Evolutionary conservation across 2,797 vertebrate genomes (phyloP).

Genomic region (Simalia tracyae): DNA sequence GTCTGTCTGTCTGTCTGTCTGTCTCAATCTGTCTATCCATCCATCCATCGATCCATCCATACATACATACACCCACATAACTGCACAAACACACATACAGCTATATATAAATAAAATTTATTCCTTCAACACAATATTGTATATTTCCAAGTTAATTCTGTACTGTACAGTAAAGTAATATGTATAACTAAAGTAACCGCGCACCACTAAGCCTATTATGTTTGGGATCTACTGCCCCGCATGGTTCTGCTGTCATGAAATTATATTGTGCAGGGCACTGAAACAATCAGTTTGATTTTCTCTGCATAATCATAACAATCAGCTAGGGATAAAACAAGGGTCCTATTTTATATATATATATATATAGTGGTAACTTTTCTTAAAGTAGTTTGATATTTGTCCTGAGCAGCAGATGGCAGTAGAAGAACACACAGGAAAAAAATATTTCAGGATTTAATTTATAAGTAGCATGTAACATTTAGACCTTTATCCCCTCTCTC

Average conservation of each 20-base stretch:
- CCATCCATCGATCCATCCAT: too few species aligned
- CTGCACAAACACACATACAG: neutral
- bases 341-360: neutral
- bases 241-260: rapidly evolving
- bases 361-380: neutral
- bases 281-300: slow-evolving; percentile 2
- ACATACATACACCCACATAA: neutral
- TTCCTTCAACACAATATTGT: neutral
- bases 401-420: slow-evolving; percentile 63
- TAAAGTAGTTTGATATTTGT: neutral
- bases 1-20: too few species aligned
- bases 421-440: slow-evolving; percentile 6
- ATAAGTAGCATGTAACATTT: rapidly evolving
- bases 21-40: neutral
- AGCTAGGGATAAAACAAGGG: rapidly evolving
- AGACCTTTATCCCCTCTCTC: neutral
- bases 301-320: neutral
- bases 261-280: rapidly evolving
- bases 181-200: neutral
- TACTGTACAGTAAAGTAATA: neutral
- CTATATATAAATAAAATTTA: neutral
- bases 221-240: neutral
- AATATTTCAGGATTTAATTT: neutral
- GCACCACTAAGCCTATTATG: neutral
- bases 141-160: neutral